phyloP scores from a whole-genome alignment of 2,888 invertebrate species.

The Lepetodrilus schrolli region DNA sequence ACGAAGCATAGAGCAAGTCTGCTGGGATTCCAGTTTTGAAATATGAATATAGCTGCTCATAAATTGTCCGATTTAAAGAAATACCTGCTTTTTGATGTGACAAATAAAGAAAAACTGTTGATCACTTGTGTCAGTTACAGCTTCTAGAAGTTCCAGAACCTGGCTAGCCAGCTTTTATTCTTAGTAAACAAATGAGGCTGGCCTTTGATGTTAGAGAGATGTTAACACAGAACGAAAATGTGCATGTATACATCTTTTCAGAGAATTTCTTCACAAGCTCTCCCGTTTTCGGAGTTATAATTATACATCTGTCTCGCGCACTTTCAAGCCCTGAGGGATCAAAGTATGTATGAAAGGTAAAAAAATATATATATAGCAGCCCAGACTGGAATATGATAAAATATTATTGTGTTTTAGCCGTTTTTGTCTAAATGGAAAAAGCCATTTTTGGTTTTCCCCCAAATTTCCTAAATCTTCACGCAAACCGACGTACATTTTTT shows the following conservation, averaged over 20 bases:
- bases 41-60: conserved; percentile 12
- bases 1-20: no score
- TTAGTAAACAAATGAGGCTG: conserved; percentile 9
- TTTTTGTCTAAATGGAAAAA: conserved; percentile 13
- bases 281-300: not conserved
- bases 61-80: not conserved
- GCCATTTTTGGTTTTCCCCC: no score
- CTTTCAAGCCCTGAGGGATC: conserved; percentile 33
- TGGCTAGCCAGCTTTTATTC: conserved; percentile 16
- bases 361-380: no score
- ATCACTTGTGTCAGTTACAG: not conserved
- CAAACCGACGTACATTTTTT: not conserved
- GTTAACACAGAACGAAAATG: conserved; percentile 15
- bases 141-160: not conserved
- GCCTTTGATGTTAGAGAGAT: conserved; percentile 1
- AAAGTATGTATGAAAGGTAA: conserved; percentile 41
- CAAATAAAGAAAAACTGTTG: conserved; percentile 1
- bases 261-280: conserved; percentile 21
- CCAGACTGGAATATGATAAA: conserved; percentile 51
- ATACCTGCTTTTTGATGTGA: conserved; percentile 18
- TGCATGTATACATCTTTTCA: conserved; percentile 22
- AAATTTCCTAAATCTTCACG: no score
- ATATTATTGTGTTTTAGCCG: conserved; percentile 47
- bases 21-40: not conserved
- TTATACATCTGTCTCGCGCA: conserved; percentile 16